A percentile compares a stretch with the other conserved stretches of the same genome.
These are phyloP conservation scores for Numenius arquata DNA, from an alignment of 2,113 vertebrate species.

Conservation along the genomic window DNA sequence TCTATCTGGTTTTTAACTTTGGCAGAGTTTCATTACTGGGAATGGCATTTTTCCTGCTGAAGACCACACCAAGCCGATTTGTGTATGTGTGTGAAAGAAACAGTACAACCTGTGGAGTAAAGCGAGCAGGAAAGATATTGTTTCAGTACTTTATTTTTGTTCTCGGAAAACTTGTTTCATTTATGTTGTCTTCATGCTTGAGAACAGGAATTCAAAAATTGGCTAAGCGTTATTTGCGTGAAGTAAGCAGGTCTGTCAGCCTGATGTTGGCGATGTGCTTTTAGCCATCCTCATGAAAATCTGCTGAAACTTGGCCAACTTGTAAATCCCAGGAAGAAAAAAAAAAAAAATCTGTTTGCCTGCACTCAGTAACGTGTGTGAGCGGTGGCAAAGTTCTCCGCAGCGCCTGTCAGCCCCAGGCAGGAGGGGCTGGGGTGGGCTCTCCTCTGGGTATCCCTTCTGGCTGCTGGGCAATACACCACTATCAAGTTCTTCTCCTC, in stretches of 20 bases:
- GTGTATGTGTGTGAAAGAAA: background rate
- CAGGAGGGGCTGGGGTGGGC: background rate
- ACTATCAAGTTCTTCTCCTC: background rate
- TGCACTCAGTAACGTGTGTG: background rate
- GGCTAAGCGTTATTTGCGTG: background rate
- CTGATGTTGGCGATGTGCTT: conserved; percentile 18
- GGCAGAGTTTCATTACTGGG: background rate
- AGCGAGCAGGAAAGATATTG: background rate
- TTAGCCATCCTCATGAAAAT: conserved; percentile 25
- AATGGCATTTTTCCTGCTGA: background rate
- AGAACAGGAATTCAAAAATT: background rate
- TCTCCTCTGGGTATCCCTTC: background rate
- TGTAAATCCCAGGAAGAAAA: background rate
- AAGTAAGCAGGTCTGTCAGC: conserved; percentile 25
- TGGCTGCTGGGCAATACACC: background rate
- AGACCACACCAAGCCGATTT: background rate
- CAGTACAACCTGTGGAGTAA: background rate
- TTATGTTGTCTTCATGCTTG: background rate
- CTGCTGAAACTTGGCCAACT: conserved; percentile 19
- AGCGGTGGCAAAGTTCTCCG: background rate
- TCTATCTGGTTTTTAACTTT: background rate
- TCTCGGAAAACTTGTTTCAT: background rate
- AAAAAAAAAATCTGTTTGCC: background rate
- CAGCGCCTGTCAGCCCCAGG: rapidly evolving
- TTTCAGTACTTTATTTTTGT: background rate